Evolutionary conservation across 2,113 vertebrate species (phyloP).

Genomic region (Etheostoma cragini): DNA sequence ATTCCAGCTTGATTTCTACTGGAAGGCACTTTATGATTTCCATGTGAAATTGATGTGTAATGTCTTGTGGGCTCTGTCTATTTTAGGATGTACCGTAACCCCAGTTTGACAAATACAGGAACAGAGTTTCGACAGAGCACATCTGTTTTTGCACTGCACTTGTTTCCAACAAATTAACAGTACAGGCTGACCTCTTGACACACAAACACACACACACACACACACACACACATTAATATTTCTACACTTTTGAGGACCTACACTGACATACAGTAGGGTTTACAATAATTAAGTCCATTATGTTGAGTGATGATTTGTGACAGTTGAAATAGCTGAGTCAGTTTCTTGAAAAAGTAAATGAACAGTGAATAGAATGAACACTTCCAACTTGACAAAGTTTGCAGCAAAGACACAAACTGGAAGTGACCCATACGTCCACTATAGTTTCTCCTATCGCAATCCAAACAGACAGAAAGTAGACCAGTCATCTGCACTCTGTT

Average conservation of each 20-base stretch:
- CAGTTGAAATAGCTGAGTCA: background rate
- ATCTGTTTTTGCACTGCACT: background rate
- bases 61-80: background rate
- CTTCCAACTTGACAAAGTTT: background rate
- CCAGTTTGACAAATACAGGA: constrained; percentile 6
- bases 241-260: background rate
- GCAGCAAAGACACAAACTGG: constrained; percentile 10
- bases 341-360: background rate
- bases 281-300: background rate
- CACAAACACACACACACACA: no score
- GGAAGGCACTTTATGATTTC: background rate
- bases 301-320: background rate
- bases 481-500: background rate
- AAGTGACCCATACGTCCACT: background rate
- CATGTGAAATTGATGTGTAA: constrained; percentile 10
- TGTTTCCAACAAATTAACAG: background rate
- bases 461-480: background rate
- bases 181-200: background rate
- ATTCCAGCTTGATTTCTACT: background rate
- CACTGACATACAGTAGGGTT: background rate
- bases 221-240: background rate
- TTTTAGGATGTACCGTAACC: background rate
- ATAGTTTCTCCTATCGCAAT: background rate
- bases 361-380: background rate
- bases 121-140: background rate